Percentiles rank a stretch among this genome's conserved stretches.
phyloP scores from a whole-genome alignment of 2,113 vertebrate genomes.

The Clarias batrachus region DNA sequence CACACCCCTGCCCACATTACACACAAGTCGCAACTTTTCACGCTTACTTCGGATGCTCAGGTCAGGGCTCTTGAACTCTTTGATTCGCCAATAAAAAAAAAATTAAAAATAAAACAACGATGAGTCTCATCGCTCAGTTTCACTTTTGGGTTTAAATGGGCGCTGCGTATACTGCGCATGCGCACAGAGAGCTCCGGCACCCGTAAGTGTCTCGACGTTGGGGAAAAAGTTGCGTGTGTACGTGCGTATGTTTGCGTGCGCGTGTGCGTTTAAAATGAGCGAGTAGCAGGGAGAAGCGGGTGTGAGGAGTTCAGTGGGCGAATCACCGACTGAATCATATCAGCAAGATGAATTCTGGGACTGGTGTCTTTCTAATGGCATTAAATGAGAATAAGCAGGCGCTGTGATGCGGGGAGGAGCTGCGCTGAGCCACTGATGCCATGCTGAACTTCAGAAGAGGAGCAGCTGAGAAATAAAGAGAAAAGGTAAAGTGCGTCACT shows the following conservation, averaged over 20 bases:
- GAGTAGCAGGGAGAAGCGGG: constrained; percentile 35
- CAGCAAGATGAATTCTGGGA: constrained; percentile 33
- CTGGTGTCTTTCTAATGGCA: constrained; percentile 6
- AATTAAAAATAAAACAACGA: not conserved
- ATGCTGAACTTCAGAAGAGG: constrained; percentile 40
- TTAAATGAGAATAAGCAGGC: constrained; percentile 15
- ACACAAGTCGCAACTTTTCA: not conserved
- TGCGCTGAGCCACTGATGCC: constrained; percentile 28
- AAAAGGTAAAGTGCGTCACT: constrained; percentile 47
- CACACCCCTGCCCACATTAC: not conserved
- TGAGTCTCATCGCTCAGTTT: not conserved
- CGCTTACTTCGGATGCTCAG: not conserved
- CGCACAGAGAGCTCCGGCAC: not conserved
- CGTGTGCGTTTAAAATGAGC: constrained; percentile 26
- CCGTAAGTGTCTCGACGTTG: not conserved
- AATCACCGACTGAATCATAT: constrained; percentile 35
- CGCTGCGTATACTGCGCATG: not conserved
- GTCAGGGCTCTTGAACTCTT: not conserved
- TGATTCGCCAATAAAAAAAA: not conserved
- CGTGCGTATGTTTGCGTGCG: not conserved
- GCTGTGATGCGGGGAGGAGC: constrained; percentile 1
- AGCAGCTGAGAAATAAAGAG: constrained; percentile 35
- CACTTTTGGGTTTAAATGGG: not conserved
- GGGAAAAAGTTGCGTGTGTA: not conserved
- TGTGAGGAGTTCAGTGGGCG: constrained; percentile 44